Percentiles rank a stretch among this genome's conserved stretches.
Conservation (phyloP, 2,888 invertebrate species). For the Tetanocera ferruginea region DNA sequence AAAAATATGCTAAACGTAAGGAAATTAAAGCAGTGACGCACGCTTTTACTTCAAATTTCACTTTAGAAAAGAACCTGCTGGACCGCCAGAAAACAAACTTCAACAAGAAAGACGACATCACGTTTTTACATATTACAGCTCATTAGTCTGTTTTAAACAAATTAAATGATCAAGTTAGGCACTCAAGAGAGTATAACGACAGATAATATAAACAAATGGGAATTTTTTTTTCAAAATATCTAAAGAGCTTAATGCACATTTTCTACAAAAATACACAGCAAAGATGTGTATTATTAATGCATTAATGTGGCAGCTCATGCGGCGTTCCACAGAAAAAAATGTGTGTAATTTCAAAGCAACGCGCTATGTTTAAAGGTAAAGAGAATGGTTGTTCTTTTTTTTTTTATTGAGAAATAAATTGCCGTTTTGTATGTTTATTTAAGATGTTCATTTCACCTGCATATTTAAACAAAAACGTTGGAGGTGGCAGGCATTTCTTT, state of each 20-base stretch:
- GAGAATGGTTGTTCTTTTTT: background rate
- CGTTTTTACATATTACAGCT: background rate
- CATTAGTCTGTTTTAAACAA: background rate
- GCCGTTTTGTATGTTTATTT: conserved; percentile 27
- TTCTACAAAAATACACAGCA: background rate
- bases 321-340: too few species aligned
- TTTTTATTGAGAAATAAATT: conserved; percentile 27
- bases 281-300: background rate
- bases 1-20: background rate
- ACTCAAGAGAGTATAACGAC: background rate
- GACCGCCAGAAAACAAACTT: background rate
- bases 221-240: background rate
- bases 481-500: background rate
- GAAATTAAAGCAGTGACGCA: background rate
- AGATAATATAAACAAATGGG: background rate
- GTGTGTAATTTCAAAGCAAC: too few species aligned
- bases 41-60: background rate
- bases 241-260: background rate
- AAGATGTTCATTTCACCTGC: conserved; percentile 5
- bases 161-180: background rate
- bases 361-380: too few species aligned
- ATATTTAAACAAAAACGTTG: conserved; percentile 25
- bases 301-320: background rate
- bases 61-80: background rate
- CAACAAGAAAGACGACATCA: background rate